These are phyloP conservation scores for Lagenorhynchus albirostris DNA, from an alignment of 2,113 vertebrate genomes.

Conservation along the genomic window DNA sequence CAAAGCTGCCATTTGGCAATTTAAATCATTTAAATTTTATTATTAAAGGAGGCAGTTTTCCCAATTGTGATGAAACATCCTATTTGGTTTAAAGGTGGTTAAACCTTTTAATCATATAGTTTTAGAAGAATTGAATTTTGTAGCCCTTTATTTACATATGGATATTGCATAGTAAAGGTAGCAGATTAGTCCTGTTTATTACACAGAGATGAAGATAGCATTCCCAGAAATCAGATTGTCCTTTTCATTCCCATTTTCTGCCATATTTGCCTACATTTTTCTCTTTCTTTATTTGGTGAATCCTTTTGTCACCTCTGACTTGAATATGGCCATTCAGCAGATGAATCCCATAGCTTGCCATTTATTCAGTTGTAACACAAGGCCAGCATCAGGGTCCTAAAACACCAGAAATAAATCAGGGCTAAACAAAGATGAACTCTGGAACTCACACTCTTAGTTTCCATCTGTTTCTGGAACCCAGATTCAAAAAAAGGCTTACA, in stretches of 20 bases:
- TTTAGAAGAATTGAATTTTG: background rate
- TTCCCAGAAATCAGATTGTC: background rate
- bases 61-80: background rate
- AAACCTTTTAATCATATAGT: background rate
- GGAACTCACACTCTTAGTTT: background rate
- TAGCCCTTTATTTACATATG: background rate
- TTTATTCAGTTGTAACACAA: background rate
- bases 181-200: background rate
- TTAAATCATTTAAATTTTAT: slow-evolving; percentile 42
- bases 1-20: background rate
- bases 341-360: background rate
- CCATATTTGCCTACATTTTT: background rate
- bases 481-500: background rate
- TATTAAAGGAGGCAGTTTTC: background rate
- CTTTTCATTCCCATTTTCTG: background rate
- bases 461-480: background rate
- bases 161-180: background rate
- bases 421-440: background rate
- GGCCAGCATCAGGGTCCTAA: background rate
- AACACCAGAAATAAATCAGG: background rate
- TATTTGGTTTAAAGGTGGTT: background rate
- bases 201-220: background rate
- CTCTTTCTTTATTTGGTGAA: background rate
- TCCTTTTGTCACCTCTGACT: background rate
- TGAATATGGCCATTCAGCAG: background rate